Conservation (phyloP, 2,797 vertebrate species). For the Propithecus perrieri region DNA sequence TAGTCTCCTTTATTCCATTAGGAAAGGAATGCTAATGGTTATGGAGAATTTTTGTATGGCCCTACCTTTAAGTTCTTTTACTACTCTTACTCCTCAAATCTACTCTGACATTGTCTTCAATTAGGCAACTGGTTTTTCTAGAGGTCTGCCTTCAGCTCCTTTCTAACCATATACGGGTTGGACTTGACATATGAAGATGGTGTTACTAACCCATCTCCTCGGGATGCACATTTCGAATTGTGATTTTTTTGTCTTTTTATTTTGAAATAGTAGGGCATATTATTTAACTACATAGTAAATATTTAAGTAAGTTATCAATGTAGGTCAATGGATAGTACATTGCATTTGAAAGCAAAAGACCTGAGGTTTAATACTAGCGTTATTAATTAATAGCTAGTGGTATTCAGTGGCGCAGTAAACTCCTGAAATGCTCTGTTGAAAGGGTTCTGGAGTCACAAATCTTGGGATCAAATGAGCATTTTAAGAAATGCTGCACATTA, state of each 20-base stretch:
- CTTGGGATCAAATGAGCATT: not conserved
- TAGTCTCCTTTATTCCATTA: not conserved
- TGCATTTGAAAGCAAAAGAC: constrained; percentile 26
- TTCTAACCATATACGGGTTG: not conserved
- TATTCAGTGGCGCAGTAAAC: not conserved
- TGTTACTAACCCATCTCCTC: not conserved
- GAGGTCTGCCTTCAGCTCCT: not conserved
- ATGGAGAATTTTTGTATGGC: not conserved
- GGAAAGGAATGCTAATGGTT: constrained; percentile 10
- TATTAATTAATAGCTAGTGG: not conserved
- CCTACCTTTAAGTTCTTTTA: not conserved
- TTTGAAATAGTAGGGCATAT: not conserved
- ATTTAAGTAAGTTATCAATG: not conserved
- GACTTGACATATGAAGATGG: not conserved
- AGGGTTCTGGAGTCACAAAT: not conserved
- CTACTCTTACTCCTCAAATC: not conserved
- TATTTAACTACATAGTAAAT: not conserved
- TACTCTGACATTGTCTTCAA: not conserved
- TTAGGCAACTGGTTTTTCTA: not conserved
- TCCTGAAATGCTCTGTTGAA: constrained; percentile 5
- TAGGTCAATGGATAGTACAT: not conserved
- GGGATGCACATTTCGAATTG: not conserved
- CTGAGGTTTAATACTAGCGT: not conserved
- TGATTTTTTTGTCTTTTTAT: not conserved
- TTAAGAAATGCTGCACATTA: constrained; percentile 17